Conservation (phyloP, 2,888 invertebrate species). For the Tinea trinotella region DNA sequence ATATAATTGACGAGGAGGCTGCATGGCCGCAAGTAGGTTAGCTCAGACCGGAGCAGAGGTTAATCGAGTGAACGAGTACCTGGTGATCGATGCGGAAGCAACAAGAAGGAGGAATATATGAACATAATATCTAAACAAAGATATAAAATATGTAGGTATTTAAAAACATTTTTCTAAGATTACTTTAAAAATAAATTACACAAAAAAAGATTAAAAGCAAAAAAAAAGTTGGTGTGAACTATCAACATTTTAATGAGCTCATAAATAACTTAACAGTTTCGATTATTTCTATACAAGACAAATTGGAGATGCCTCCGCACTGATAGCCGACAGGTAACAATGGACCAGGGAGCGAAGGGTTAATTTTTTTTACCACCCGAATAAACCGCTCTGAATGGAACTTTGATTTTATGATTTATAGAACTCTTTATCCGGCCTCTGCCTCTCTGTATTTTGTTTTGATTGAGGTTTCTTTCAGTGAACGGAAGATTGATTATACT, state of each 20-base stretch:
- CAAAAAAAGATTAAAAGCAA: not conserved
- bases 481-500: constrained; percentile 67
- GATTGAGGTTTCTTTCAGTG: constrained; percentile 66
- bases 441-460: constrained; percentile 66
- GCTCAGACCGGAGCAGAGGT: constrained; percentile 40
- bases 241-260: constrained; percentile 62
- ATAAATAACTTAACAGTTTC: constrained; percentile 55
- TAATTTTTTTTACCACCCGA: constrained; percentile 53
- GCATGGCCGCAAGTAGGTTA: constrained; percentile 11
- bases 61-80: constrained; percentile 43
- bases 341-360: constrained; percentile 45
- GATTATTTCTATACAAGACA: constrained; percentile 60
- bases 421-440: constrained; percentile 58
- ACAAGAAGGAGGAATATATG: not conserved
- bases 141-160: not conserved
- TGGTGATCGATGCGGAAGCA: constrained; percentile 16
- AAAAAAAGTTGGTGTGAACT: constrained; percentile 41
- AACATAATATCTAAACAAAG: too few relatives aligned
- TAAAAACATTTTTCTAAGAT: not conserved
- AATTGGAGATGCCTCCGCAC: constrained; percentile 60
- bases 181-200: not conserved
- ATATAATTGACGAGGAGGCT: constrained; percentile 25
- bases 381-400: constrained; percentile 62
- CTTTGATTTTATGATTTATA: constrained; percentile 72
- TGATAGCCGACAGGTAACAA: constrained; percentile 41